phyloP scores from a whole-genome alignment of 2,888 invertebrate species.

The Ferdinandea cuprea region DNA sequence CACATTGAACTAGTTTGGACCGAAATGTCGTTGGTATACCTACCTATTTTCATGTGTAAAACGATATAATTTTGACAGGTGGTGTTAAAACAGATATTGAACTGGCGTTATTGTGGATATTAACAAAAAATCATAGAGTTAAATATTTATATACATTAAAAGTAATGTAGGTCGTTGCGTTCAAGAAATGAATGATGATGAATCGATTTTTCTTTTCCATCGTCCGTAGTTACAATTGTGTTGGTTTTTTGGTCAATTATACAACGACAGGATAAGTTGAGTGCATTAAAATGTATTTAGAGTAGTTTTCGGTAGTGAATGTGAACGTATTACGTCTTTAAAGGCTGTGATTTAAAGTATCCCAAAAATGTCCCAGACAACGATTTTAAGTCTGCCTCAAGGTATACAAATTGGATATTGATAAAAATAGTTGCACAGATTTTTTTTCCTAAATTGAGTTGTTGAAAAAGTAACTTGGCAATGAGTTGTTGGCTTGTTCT shows the following conservation, averaged over 20 bases:
- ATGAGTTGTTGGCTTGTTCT: too few species aligned
- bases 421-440: too few species aligned
- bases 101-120: neutral
- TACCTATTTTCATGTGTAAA: constrained; percentile 5
- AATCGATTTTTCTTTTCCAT: neutral
- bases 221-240: constrained; percentile 1
- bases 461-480: too few species aligned
- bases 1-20: constrained; percentile 41
- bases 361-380: too few species aligned
- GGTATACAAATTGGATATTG: too few species aligned
- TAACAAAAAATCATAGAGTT: neutral
- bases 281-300: neutral
- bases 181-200: neutral
- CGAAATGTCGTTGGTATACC: neutral
- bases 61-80: constrained; percentile 38
- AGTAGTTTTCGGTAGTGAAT: neutral
- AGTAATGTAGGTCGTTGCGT: neutral
- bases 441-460: too few species aligned
- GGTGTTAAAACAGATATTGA: constrained; percentile 24
- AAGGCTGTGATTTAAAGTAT: too few species aligned
- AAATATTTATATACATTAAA: too few species aligned
- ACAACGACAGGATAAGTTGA: neutral
- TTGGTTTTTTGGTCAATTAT: constrained; percentile 4
- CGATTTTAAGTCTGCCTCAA: too few species aligned
- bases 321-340: too few species aligned